phyloP scores from a whole-genome alignment of 1,140 invertebrate species.

The Drosophila prosaltans region DNA sequence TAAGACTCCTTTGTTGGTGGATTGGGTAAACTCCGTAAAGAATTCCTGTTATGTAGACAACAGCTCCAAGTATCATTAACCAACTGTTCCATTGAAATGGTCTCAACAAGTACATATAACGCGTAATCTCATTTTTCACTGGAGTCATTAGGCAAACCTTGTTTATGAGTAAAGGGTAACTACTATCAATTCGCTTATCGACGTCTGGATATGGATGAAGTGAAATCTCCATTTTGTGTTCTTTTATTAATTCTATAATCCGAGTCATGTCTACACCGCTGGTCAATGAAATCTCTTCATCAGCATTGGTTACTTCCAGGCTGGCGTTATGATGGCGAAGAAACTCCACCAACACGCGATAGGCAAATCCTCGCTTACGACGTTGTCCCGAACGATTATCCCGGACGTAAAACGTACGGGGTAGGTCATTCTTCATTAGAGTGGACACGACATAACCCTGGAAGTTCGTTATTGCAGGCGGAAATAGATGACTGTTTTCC shows the following conservation, averaged over 20 bases:
- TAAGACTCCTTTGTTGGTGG: conserved; percentile 36
- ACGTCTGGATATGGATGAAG: conserved; percentile 66
- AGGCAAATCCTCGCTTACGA: conserved; percentile 58
- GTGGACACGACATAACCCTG: conserved; percentile 66
- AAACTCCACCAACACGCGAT: conserved; percentile 64
- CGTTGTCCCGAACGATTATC: conserved; percentile 36
- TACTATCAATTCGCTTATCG: conserved; percentile 49
- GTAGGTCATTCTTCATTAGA: conserved; percentile 66
- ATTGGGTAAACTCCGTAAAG: conserved; percentile 45
- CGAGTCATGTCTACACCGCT: conserved; percentile 63
- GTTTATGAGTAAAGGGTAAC: conserved; percentile 69
- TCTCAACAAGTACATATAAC: conserved; percentile 61
- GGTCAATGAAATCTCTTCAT: conserved; percentile 17
- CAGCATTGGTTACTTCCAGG: conserved; percentile 56
- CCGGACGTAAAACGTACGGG: conserved; percentile 56
- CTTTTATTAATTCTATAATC: conserved; percentile 50
- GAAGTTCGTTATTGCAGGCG: conserved; percentile 17
- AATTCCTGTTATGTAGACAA: conserved; percentile 49
- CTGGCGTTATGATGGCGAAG: conserved; percentile 59
- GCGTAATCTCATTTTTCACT: conserved; percentile 65
- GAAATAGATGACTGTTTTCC: conserved; percentile 31
- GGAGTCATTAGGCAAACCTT: conserved; percentile 69
- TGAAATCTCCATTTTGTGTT: conserved; percentile 54
- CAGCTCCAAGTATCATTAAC: conserved; percentile 46
- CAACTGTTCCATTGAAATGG: conserved; percentile 59